A percentile compares a stretch with the other conserved stretches of the same genome.
Conservation (phyloP, 1,140 invertebrate species). For the Leptinotarsa defecta region DNA sequence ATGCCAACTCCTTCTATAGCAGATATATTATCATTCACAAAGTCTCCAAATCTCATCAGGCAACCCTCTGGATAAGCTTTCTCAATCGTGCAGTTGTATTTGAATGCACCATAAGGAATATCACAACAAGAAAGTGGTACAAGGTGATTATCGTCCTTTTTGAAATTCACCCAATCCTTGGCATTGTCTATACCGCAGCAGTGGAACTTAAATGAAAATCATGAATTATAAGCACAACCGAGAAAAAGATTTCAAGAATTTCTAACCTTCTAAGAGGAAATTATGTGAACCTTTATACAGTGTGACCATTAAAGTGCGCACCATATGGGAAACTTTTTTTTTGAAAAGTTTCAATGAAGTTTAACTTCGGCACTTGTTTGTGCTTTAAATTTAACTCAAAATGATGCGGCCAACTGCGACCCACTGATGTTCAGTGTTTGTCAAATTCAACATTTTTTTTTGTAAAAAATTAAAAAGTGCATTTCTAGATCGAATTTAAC, state of each 20-base stretch:
- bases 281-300: no score
- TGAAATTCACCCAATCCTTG: conserved; percentile 64
- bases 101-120: conserved; percentile 55
- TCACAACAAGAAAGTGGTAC: conserved; percentile 68
- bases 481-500: no score
- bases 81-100: conserved; percentile 52
- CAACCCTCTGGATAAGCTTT: conserved; percentile 61
- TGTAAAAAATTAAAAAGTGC: no score
- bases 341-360: no score
- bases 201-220: conserved; percentile 62
- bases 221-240: not conserved
- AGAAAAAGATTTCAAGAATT: not conserved
- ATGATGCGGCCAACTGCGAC: no score
- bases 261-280: no score
- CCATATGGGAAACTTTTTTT: no score
- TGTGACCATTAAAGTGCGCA: no score
- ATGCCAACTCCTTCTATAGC: conserved; percentile 76
- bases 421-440: no score
- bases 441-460: no score
- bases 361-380: no score
- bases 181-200: conserved; percentile 72
- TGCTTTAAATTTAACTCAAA: no score
- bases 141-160: not conserved
- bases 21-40: conserved; percentile 69
- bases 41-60: conserved; percentile 62